Base-by-base conservation (phyloP, 2,888 invertebrate genomes). In the Amblyjoppa proteus region DNA sequence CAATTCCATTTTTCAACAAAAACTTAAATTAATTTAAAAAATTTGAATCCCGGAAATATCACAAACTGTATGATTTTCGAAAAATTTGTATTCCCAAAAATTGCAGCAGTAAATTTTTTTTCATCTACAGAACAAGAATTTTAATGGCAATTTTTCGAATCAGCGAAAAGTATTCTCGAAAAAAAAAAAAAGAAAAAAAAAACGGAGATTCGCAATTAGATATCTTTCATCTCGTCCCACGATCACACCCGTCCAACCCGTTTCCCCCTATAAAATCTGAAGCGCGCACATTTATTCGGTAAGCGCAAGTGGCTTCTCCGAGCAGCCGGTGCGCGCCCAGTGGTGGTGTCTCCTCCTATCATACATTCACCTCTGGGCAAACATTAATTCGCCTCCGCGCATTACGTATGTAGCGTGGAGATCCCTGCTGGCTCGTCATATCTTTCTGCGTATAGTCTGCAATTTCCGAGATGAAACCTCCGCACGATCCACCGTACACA, bases 361-460 rank as follows among this genome's bases (percentile, higher is more conserved):
- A 81, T 81, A 76, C 81, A 74, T 81, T 81, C 70, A 81, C 81
- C 81, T 76, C 70, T 64, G 64, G 28, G 64, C 81, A 81, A 81
- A 81, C 81, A 81, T 76, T 76, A 61, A 69, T 70, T 69, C 76
- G 64, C 76, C 70, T 76, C 70, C 76, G 61, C 81, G 75, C 70
- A 81, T 64, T 64, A 34, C 69, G n/a, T 49, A 64, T 28, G 38
- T 70, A 58, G 38, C 49, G 38, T 20, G 6, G 64, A 51, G 56
- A 45, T 79, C 38, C 38, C 20, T 51, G n/a, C 38, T 61, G 64
- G 38, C 78, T 69, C 58, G 49, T 75, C 38, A 45, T 75, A 70
- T 70, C 49, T 75, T 31, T 53, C n/a, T 56, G 16, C n/a, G 64
- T 58, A 56, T 25, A 20, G 61, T 38, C 45, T 25, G 70, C 61